Evolutionary conservation across 1,140 invertebrate genomes (phyloP).

Genomic region (Papilio helenus): DNA sequence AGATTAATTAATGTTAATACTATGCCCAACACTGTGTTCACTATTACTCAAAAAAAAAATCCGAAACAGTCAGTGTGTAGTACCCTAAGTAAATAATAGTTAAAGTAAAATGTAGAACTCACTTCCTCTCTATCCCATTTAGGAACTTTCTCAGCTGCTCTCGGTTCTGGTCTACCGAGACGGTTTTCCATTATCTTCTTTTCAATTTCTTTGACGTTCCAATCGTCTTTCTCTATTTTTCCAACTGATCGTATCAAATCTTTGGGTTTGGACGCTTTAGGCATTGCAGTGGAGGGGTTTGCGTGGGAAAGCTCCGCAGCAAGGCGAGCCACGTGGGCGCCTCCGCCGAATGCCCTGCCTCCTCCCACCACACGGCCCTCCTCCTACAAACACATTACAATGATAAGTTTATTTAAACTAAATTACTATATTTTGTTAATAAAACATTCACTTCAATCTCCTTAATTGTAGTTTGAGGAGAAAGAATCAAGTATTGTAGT

Average conservation of each 20-base stretch:
- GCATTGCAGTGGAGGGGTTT: constrained; percentile 59
- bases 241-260: constrained; percentile 94
- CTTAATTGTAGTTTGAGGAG: background rate
- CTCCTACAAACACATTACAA: constrained; percentile 53
- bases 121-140: constrained; percentile 94
- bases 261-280: constrained; percentile 91
- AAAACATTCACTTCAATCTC: background rate
- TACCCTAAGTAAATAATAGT: background rate
- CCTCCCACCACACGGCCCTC: constrained; percentile 67
- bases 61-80: too few relatives aligned
- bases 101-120: constrained; percentile 42
- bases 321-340: constrained; percentile 86
- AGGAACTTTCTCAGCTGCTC: constrained; percentile 91
- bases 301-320: constrained; percentile 82
- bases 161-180: constrained; percentile 85
- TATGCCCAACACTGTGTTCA: too few relatives aligned
- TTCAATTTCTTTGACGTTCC: constrained; percentile 96
- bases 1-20: too few relatives aligned
- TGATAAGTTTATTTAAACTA: background rate
- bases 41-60: too few relatives aligned
- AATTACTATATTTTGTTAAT: background rate
- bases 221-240: constrained; percentile 95
- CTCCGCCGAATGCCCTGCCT: constrained; percentile 56
- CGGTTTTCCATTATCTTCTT: constrained; percentile 95
- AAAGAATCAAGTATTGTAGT: constrained; percentile 18